These are phyloP conservation scores for Platyura marginata DNA, from an alignment of 1,140 invertebrate species.

Conservation along the genomic window DNA sequence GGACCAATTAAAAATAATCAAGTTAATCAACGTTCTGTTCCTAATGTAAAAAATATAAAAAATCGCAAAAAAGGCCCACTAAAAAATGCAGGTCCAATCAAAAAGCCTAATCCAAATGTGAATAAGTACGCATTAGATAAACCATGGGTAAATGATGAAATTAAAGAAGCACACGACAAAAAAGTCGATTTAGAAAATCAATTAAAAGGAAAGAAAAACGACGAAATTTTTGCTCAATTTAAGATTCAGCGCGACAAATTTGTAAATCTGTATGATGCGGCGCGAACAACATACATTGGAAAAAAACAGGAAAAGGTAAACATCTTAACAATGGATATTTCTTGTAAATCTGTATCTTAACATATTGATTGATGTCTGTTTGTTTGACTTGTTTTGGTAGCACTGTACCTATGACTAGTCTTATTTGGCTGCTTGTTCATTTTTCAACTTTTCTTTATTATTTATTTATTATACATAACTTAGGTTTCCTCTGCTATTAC, in stretches of 20 bases:
- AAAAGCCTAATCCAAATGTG: not conserved
- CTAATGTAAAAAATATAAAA: not conserved
- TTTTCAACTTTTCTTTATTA: no score
- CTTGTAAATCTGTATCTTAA: no score
- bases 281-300: slow-evolving; percentile 15
- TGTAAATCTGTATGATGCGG: slow-evolving; percentile 17
- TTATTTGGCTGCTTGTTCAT: no score
- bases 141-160: slow-evolving; percentile 21
- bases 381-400: no score
- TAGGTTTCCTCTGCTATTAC: no score
- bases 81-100: not conserved
- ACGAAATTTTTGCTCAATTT: slow-evolving; percentile 21
- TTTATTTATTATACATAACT: no score
- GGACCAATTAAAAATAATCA: not conserved
- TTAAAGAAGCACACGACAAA: slow-evolving; percentile 14
- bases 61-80: not conserved
- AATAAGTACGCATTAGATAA: slow-evolving; percentile 13
- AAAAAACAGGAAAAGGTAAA: not conserved
- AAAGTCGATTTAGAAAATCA: slow-evolving; percentile 21
- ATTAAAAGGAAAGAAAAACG: slow-evolving; percentile 22
- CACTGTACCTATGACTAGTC: no score
- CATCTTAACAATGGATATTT: no score
- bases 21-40: not conserved
- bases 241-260: slow-evolving; percentile 22
- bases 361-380: no score